A percentile compares a stretch with the other conserved stretches of the same genome.
These are phyloP conservation scores for Scolopax mira DNA, from an alignment of 2,113 vertebrate species.

Conservation along the genomic window DNA sequence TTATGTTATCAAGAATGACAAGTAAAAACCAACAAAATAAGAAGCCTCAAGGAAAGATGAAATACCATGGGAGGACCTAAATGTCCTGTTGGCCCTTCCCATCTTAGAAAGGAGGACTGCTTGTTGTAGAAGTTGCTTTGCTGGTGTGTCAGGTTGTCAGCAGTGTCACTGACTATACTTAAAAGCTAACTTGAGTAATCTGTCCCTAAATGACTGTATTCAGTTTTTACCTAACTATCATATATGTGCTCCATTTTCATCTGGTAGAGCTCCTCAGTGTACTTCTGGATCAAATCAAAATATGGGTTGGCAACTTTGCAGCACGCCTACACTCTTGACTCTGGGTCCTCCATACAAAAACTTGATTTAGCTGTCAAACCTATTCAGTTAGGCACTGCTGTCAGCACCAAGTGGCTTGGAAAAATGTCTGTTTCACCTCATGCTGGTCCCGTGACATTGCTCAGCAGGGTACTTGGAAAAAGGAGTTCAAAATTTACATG, in stretches of 20 bases:
- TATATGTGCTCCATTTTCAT: neutral
- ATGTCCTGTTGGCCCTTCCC: neutral
- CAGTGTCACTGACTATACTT: neutral
- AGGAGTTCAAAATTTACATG: neutral
- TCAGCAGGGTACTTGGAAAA: neutral
- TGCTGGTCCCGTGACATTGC: neutral
- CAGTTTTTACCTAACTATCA: neutral
- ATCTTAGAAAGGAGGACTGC: neutral
- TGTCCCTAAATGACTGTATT: neutral
- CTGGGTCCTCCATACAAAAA: neutral
- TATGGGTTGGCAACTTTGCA: neutral
- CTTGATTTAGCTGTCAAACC: neutral
- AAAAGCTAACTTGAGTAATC: neutral
- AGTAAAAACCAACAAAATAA: neutral
- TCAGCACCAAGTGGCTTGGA: neutral
- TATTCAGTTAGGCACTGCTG: neutral
- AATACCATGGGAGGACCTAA: neutral
- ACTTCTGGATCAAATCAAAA: neutral
- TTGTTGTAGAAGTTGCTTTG: neutral
- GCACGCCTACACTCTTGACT: neutral
- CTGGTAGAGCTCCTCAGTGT: neutral
- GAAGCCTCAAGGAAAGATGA: neutral
- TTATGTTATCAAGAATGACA: neutral
- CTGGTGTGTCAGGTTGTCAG: neutral
- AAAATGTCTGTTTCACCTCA: neutral